Evolutionary conservation across 2,113 vertebrate genomes (phyloP), one percentile per base, ranked within the genome.

Genomic region (Misgurnus anguillicaudatus): DNA sequence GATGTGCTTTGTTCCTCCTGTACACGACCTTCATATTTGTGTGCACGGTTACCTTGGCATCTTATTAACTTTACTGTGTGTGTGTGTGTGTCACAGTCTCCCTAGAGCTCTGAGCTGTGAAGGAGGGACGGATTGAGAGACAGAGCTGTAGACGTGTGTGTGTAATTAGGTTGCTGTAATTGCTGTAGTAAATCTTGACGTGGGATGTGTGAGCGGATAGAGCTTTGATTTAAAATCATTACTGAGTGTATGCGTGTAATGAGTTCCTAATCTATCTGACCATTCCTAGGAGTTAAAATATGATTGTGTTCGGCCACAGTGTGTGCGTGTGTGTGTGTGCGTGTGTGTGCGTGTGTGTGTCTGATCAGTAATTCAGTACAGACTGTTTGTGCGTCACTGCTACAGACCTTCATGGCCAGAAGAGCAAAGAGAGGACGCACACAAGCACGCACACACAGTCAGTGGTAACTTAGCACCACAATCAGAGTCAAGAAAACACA

Each of bases 111-210:
- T 67, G 69, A 81, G 64, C 51, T 83, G 85, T 80, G 76, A 78
- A 80, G 73, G 81, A 78, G 66, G 60, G 68, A 81, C 75, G 74
- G 66, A 71, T 77, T 51, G 21, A 76, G 60, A 31, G 24, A 38
- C 65, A 73, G 80, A 86, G 78, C 76, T 73, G 73, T 48, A 65
- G 70, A 72, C 67, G 47, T 24, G 58, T 41, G 81, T 87, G 31
- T 89, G 87, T 92, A 92, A 92, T 93, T 92, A 91, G 91, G 80
- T 90, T 81, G 75, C 85, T 91, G 89, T 92, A 93, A 91, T 93
- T 92, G 91, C 88, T 88, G 89, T 90, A 90, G 91, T 93, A 91
- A 93, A 92, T 93, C 91, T 93, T 91, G 86, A 87, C 82, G 88
- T 88, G 84, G 88, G 89, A 89, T 90, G 88, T 86, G 90, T 90